Conservation (phyloP, 2,888 invertebrate genomes). For the Glyphotaelius pellucidus region DNA sequence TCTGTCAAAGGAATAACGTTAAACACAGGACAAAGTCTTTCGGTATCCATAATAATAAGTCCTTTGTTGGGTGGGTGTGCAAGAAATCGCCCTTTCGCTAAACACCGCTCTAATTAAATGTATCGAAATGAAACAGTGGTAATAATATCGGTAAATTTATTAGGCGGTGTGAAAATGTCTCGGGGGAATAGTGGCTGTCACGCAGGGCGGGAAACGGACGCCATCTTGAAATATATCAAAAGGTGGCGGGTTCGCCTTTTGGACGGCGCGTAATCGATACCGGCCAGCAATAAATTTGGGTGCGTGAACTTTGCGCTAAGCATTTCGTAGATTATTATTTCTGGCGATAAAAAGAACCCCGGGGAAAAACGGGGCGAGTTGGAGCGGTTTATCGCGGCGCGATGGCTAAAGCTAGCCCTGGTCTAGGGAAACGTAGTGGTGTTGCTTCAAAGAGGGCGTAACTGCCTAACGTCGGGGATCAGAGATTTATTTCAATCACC, state of each 20-base stretch:
- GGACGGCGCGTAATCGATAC: constrained; percentile 59
- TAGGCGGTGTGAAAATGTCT: constrained; percentile 39
- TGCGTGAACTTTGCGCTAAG: constrained; percentile 55
- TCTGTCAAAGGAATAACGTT: not conserved
- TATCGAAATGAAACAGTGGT: not conserved
- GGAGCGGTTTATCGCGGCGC: too few relatives aligned
- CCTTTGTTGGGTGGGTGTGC: not conserved
- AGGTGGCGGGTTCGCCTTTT: constrained; percentile 52
- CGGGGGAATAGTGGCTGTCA: constrained; percentile 51
- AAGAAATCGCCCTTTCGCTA: not conserved
- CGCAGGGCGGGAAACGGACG: constrained; percentile 53
- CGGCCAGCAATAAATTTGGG: constrained; percentile 59
- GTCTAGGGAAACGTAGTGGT: not conserved
- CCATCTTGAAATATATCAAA: constrained; percentile 57
- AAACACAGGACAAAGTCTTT: not conserved
- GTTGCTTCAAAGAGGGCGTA: constrained; percentile 9
- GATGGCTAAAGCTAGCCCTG: not conserved
- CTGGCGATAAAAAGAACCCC: constrained; percentile 47
- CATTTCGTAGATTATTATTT: constrained; percentile 58
- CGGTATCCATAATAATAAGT: not conserved
- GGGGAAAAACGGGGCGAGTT: not conserved
- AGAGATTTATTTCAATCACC: constrained; percentile 10
- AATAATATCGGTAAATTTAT: constrained; percentile 34
- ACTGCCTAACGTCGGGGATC: not conserved
- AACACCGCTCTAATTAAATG: not conserved